Evolutionary conservation across 2,888 invertebrate species (phyloP), one percentile per base, ranked within the genome.

Genomic region (Idaea aversata): DNA sequence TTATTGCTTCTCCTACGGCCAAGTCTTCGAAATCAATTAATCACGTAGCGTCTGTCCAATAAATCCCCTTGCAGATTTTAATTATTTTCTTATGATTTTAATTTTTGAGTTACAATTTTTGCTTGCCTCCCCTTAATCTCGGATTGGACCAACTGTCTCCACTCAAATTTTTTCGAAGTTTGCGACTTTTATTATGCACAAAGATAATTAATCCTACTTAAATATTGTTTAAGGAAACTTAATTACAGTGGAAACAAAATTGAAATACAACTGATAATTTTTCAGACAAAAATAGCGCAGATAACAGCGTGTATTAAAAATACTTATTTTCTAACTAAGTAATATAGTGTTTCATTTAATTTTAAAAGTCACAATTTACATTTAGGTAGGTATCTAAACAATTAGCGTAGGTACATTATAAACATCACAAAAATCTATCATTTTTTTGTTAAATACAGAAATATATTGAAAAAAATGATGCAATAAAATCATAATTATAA

Each of bases 61-160:
- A 93, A 93, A 92, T 93, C 88, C 91, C 88, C 88, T 47, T 87
- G 88, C 91, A 88, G 85, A 88, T 87, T 91, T 90, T 91, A 92
- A 93, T 93, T 93, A 93, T 93, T 93, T 93, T 93, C 92, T 92
- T 93, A 93, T 92, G 91, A 93, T 92, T 93, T 92, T 91, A 92
- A 93, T 93, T 93, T 92, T 84, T 86, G 75, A 47, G 47, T 80
- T 75, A 76, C 76, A 73, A 71, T 63, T 65, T 63, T 69, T 70
- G 72, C 70, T 75, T 76, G 77, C 75, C 73, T 70, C 63, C 70
- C 60, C 61, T 72, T 69, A 80, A 82, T 84, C 83, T 75, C 70
- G 77, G 84, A 85, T 80, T 67, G 62, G 72, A 79, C 78, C 82
- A 81, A 83, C 82, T 82, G 88, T 88, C 88, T 87, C 88, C 87